Conservation (phyloP, 64 coral and sea anemone genomes). For the Dendronephthya gigantea region DNA sequence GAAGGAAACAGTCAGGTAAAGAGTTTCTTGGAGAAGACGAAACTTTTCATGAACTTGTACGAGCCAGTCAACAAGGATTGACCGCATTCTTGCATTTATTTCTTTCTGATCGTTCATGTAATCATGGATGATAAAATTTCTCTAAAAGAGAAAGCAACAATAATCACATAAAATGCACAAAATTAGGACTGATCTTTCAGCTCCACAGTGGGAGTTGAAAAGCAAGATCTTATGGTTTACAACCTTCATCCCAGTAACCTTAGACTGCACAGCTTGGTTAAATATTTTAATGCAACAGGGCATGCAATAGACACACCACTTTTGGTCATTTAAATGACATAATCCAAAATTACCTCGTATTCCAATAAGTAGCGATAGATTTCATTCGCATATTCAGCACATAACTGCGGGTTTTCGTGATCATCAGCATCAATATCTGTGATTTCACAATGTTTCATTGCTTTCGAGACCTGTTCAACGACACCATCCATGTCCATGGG, state of each 20-base stretch:
- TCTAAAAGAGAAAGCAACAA: slow-evolving; percentile 17
- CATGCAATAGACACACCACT: too few relatives aligned
- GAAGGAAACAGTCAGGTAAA: slow-evolving; percentile 70
- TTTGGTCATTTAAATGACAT: too few relatives aligned
- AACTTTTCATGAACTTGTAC: slow-evolving; percentile 80
- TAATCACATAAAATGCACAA: background rate
- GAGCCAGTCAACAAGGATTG: slow-evolving; percentile 88
- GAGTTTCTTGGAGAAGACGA: slow-evolving; percentile 78
- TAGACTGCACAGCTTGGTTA: too few relatives aligned
- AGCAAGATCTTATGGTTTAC: too few relatives aligned
- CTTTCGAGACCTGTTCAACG: slow-evolving; percentile 38
- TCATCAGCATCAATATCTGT: slow-evolving; percentile 83
- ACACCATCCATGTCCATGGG: slow-evolving; percentile 56
- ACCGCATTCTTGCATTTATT: slow-evolving; percentile 61
- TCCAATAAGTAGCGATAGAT: slow-evolving; percentile 66
- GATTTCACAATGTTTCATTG: slow-evolving; percentile 52
- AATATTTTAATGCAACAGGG: too few relatives aligned
- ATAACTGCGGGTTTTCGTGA: slow-evolving; percentile 72
- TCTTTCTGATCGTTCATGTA: slow-evolving; percentile 62
- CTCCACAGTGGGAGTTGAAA: too few relatives aligned
- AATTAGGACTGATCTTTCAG: background rate
- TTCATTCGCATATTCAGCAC: slow-evolving; percentile 85
- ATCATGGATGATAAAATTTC: slow-evolving; percentile 37
- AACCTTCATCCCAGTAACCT: too few relatives aligned
- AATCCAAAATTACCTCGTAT: slow-evolving; percentile 43